Percentiles rank a stretch among this genome's conserved stretches.
Evolutionary conservation across 2,888 invertebrate genomes (phyloP).

Genomic region (Trichogramma dendrolimi): DNA sequence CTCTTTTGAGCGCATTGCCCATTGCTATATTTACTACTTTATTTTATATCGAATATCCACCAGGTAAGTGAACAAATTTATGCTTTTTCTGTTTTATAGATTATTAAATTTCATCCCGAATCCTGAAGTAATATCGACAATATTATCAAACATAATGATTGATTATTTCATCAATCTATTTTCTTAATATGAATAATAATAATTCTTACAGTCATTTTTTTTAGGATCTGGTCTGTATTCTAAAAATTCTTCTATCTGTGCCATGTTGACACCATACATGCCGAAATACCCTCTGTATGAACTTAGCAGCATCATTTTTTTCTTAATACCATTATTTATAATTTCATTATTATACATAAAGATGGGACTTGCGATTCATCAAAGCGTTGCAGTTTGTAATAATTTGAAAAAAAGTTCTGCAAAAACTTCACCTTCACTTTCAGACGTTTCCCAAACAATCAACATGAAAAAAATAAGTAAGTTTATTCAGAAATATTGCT

Average conservation of each 20-base stretch:
- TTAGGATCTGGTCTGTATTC: constrained; percentile 55
- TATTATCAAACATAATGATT: too few relatives aligned
- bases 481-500: constrained; percentile 30
- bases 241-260: constrained; percentile 77
- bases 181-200: neutral
- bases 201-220: constrained; percentile 23
- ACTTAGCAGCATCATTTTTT: constrained; percentile 76
- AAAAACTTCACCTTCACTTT: too few relatives aligned
- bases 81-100: neutral
- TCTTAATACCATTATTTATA: constrained; percentile 68
- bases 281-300: constrained; percentile 70
- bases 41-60: constrained; percentile 71
- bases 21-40: constrained; percentile 73
- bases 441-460: too few relatives aligned
- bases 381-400: constrained; percentile 48
- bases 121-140: neutral
- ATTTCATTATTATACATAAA: constrained; percentile 74
- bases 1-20: constrained; percentile 71
- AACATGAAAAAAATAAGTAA: constrained; percentile 79
- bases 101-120: neutral
- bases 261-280: constrained; percentile 61
- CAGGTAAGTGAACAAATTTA: constrained; percentile 52
- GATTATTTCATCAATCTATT: constrained; percentile 7
- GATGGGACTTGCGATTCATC: constrained; percentile 70
- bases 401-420: constrained; percentile 6